Evolutionary conservation across 2,888 invertebrate genomes (phyloP).

Genomic region (Drosophila eohydei): DNA sequence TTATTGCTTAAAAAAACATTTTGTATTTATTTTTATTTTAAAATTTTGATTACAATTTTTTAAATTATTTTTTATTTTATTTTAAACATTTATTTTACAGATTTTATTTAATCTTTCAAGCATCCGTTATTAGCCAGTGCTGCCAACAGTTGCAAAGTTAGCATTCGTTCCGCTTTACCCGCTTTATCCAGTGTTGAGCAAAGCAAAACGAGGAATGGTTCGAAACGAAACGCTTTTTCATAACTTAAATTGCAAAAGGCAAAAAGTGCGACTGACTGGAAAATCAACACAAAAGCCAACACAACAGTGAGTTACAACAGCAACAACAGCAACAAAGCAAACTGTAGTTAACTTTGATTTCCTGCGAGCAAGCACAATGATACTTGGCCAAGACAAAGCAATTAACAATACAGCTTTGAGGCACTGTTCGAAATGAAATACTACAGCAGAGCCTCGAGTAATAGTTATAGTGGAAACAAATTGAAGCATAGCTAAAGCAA

Average conservation of each 20-base stretch:
- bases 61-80: neutral
- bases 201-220: slow-evolving; percentile 21
- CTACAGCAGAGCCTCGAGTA: neutral
- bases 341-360: slow-evolving; percentile 30
- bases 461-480: neutral
- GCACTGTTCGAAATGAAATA: slow-evolving; percentile 6
- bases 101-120: neutral
- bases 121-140: neutral
- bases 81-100: neutral
- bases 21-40: neutral
- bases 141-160: neutral
- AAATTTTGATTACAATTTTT: neutral
- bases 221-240: slow-evolving; percentile 50
- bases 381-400: slow-evolving; percentile 35
- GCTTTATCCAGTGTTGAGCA: slow-evolving; percentile 1
- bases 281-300: slow-evolving; percentile 60
- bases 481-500: neutral
- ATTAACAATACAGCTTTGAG: slow-evolving; percentile 33
- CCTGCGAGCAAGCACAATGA: slow-evolving; percentile 22
- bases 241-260: slow-evolving; percentile 70
- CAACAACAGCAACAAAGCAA: slow-evolving; percentile 18
- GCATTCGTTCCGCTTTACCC: neutral
- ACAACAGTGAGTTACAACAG: slow-evolving; percentile 28
- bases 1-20: neutral
- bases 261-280: slow-evolving; percentile 58